Conservation (phyloP, 92 coral and sea anemone species). For the Zoanthus sociatus region DNA sequence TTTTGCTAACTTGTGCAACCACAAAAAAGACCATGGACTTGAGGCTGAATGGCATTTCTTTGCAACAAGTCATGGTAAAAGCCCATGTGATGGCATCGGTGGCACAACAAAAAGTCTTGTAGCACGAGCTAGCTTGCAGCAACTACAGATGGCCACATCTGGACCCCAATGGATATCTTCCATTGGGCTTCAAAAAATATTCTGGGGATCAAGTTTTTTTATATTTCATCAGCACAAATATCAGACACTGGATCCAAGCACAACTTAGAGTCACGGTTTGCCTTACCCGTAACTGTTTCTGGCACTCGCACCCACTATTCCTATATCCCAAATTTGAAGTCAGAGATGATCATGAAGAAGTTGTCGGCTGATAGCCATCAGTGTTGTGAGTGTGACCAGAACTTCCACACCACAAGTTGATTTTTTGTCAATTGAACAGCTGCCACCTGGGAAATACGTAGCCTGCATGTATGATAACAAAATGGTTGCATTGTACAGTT, state of each 20-base stretch:
- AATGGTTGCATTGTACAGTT: background rate
- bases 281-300: background rate
- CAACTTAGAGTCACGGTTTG: background rate
- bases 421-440: background rate
- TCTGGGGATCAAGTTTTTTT: background rate
- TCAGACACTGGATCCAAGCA: background rate
- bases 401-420: background rate
- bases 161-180: background rate
- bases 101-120: background rate
- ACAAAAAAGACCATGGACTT: conserved; percentile 22
- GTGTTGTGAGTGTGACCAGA: too few relatives aligned
- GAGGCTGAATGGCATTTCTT: conserved; percentile 34
- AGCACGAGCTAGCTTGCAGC: conserved; percentile 1
- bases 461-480: background rate
- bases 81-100: conserved; percentile 40
- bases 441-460: background rate
- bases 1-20: conserved; percentile 19
- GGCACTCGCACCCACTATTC: background rate
- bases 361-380: too few relatives aligned
- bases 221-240: too few relatives aligned
- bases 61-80: conserved; percentile 23
- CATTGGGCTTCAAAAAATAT: background rate
- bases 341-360: background rate
- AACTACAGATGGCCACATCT: background rate
- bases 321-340: background rate